These are phyloP conservation scores for Oreochromis mossambicus DNA, from an alignment of 2,797 vertebrate genomes.

Conservation along the genomic window DNA sequence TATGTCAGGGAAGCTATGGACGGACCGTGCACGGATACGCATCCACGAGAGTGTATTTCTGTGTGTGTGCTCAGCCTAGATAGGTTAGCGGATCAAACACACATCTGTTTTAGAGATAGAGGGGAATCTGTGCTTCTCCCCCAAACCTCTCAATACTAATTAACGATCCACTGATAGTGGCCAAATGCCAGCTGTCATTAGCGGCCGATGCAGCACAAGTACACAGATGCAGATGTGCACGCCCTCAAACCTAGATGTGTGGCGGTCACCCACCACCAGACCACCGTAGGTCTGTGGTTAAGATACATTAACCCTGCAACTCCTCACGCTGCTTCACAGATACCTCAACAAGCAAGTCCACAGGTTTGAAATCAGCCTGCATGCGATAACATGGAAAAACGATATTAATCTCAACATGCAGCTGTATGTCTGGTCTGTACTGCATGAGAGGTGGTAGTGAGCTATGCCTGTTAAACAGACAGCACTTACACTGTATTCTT, in stretches of 20 bases:
- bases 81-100: slow-evolving; percentile 75
- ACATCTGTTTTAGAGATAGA: slow-evolving; percentile 71
- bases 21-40: slow-evolving; percentile 5
- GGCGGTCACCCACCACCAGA: slow-evolving; percentile 33
- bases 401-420: not conserved
- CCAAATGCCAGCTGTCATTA: slow-evolving; percentile 74
- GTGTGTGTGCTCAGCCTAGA: not conserved
- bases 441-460: slow-evolving; percentile 2
- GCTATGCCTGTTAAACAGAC: slow-evolving; percentile 39
- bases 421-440: not conserved
- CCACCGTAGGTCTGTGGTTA: slow-evolving; percentile 35
- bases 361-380: not conserved
- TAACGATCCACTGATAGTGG: slow-evolving; percentile 75
- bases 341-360: not conserved
- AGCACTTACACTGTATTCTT: slow-evolving; percentile 26
- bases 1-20: slow-evolving; percentile 45
- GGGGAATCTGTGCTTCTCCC: slow-evolving; percentile 64
- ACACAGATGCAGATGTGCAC: slow-evolving; percentile 48
- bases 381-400: not conserved
- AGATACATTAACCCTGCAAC: slow-evolving; percentile 17
- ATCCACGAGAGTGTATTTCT: slow-evolving; percentile 7
- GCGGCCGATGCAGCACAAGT: slow-evolving; percentile 50
- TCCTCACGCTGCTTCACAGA: not conserved
- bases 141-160: slow-evolving; percentile 81
- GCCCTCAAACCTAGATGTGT: slow-evolving; percentile 51